These are phyloP conservation scores for Meiosimyza decipiens DNA, from an alignment of 2,888 invertebrate genomes.

Conservation along the genomic window DNA sequence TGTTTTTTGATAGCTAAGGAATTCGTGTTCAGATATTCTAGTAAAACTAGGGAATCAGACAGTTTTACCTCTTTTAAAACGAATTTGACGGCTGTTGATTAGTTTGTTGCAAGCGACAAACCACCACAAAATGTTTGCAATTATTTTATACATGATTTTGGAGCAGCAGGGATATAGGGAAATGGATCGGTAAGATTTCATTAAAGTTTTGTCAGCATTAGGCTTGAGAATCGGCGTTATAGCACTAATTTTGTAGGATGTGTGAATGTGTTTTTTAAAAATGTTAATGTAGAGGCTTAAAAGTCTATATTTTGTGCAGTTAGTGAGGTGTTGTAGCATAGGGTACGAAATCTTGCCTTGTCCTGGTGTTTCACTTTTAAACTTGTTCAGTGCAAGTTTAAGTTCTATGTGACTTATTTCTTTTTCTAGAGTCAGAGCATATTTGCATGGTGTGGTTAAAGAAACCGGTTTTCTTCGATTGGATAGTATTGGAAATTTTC, in stretches of 20 bases:
- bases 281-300: slow-evolving; percentile 37
- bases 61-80: slow-evolving; percentile 31
- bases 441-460: background rate
- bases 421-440: background rate
- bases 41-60: slow-evolving; percentile 32
- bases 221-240: slow-evolving; percentile 41
- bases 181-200: slow-evolving; percentile 42
- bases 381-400: background rate
- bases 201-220: slow-evolving; percentile 34
- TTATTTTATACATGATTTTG: slow-evolving; percentile 41
- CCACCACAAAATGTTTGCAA: slow-evolving; percentile 37
- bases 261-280: slow-evolving; percentile 36
- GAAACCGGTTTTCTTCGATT: no score
- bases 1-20: slow-evolving; percentile 35
- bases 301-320: slow-evolving; percentile 31
- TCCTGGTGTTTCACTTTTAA: slow-evolving; percentile 23
- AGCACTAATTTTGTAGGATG: slow-evolving; percentile 38
- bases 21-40: slow-evolving; percentile 39
- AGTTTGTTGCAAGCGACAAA: slow-evolving; percentile 38
- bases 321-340: slow-evolving; percentile 32
- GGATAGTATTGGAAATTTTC: no score
- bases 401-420: background rate
- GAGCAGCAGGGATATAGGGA: slow-evolving; percentile 41
- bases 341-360: slow-evolving; percentile 34
- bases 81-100: slow-evolving; percentile 34